Evolutionary conservation across 2,113 vertebrate genomes (phyloP).

Genomic region (Sylvia atricapilla): DNA sequence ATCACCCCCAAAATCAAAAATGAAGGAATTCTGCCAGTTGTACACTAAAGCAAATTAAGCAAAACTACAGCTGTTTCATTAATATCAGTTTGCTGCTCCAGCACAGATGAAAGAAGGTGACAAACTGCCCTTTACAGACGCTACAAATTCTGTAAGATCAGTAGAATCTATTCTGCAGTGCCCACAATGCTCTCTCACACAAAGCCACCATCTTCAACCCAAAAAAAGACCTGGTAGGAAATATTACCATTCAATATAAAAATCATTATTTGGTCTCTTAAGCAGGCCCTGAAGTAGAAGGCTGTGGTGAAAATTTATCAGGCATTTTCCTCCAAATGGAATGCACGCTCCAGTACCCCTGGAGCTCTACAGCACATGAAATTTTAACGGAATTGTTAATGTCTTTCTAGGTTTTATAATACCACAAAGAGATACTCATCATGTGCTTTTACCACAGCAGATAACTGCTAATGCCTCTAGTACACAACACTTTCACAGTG

Average conservation of each 20-base stretch:
- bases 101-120: neutral
- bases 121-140: neutral
- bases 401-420: constrained; percentile 73
- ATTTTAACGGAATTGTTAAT: constrained; percentile 75
- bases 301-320: constrained; percentile 42
- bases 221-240: constrained; percentile 33
- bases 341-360: constrained; percentile 18
- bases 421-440: constrained; percentile 70
- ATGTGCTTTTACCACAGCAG: constrained; percentile 45
- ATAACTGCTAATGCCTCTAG: constrained; percentile 48
- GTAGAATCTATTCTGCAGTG: neutral
- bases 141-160: neutral
- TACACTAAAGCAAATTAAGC: neutral
- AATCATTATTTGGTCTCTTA: constrained; percentile 76
- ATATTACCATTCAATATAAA: constrained; percentile 62
- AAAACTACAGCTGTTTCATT: neutral
- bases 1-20: neutral
- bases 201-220: constrained; percentile 5
- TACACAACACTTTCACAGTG: constrained; percentile 23
- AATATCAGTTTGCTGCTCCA: neutral
- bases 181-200: neutral
- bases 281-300: constrained; percentile 72
- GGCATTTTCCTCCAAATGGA: constrained; percentile 48
- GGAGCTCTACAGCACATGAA: constrained; percentile 59
- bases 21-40: neutral